These are phyloP conservation scores for Rhadina sibilatrix DNA, from an alignment of 2,113 vertebrate species.

Conservation along the genomic window DNA sequence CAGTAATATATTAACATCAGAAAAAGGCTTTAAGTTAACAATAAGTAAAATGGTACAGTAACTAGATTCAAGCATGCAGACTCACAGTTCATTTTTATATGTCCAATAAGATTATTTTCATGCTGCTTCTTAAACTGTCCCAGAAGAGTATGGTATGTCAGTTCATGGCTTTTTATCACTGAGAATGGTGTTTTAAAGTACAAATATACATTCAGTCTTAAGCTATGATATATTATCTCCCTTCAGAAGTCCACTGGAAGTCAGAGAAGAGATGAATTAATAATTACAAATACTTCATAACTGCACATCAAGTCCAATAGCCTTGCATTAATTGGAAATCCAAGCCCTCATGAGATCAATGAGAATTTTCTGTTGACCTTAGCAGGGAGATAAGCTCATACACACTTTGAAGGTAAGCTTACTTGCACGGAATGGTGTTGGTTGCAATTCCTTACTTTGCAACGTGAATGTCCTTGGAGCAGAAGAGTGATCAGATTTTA, in stretches of 20 bases:
- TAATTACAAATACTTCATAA: slow-evolving; percentile 30
- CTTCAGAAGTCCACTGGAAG: slow-evolving; percentile 20
- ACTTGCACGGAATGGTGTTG: not conserved
- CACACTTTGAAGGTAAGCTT: not conserved
- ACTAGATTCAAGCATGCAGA: not conserved
- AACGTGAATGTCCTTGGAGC: not conserved
- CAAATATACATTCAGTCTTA: not conserved
- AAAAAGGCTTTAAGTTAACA: not conserved
- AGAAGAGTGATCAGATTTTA: not conserved
- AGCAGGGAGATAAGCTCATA: not conserved
- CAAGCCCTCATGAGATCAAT: not conserved
- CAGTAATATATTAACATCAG: not conserved
- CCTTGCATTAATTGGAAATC: slow-evolving; percentile 27
- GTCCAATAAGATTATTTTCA: not conserved
- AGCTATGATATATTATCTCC: not conserved
- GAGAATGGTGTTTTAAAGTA: not conserved
- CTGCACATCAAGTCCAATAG: not conserved
- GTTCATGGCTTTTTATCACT: not conserved
- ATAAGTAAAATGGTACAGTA: not conserved
- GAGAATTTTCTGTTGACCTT: slow-evolving; percentile 32
- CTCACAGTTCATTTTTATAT: not conserved
- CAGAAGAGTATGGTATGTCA: not conserved
- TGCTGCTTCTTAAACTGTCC: not conserved
- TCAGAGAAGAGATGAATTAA: slow-evolving; percentile 47
- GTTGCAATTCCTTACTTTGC: not conserved